Evolutionary conservation across 2,888 invertebrate species (phyloP).

Genomic region (Temnothorax rugatulus): DNA sequence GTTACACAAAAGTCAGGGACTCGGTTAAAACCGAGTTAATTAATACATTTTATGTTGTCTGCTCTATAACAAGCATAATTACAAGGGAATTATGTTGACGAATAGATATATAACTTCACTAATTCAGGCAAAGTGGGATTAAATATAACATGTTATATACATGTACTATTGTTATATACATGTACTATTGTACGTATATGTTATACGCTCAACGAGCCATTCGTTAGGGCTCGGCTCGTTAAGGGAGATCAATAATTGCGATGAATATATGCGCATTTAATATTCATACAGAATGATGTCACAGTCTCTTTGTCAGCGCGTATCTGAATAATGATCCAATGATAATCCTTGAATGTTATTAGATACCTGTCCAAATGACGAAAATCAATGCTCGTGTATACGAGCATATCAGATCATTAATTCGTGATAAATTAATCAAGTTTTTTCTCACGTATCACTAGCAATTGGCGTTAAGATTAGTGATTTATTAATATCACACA

Average conservation of each 20-base stretch:
- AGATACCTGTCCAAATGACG: conserved; percentile 14
- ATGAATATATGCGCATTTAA: conserved; percentile 42
- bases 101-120: conserved; percentile 36
- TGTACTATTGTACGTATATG: not conserved
- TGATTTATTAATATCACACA: conserved; percentile 27
- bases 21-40: conserved; percentile 7
- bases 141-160: conserved; percentile 30
- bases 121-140: conserved; percentile 22
- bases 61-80: conserved; percentile 32
- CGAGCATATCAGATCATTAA: conserved; percentile 10
- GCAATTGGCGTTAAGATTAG: not conserved
- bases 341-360: conserved; percentile 32
- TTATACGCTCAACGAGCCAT: conserved; percentile 23
- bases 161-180: not conserved
- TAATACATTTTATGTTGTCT: conserved; percentile 9
- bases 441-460: not conserved
- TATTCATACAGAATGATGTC: conserved; percentile 46
- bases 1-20: not conserved
- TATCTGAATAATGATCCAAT: conserved; percentile 25
- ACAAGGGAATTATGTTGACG: conserved; percentile 22
- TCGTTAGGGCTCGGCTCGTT: conserved; percentile 37
- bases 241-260: conserved; percentile 51
- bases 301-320: conserved; percentile 42
- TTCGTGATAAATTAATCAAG: not conserved
- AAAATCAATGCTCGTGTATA: conserved; percentile 30